A percentile compares a stretch with the other conserved stretches of the same genome.
These are phyloP conservation scores for Semaprochilodus insignis DNA, from an alignment of 2,797 vertebrate species.

Conservation along the genomic window DNA sequence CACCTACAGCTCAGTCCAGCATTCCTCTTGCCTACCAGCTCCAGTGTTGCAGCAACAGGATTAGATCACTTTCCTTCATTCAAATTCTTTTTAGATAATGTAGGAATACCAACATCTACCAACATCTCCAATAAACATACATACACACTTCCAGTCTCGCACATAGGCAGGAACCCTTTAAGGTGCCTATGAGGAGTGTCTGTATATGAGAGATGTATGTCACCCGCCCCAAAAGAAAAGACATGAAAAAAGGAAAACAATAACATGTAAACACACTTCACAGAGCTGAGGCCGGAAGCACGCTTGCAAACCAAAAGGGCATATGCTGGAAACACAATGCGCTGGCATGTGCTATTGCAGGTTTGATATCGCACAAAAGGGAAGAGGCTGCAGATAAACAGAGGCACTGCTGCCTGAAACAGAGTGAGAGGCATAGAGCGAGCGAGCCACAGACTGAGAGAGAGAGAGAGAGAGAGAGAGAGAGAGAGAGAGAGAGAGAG, in stretches of 20 bases:
- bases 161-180: conserved; percentile 4
- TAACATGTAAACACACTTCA: not conserved
- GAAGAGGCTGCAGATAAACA: conserved; percentile 54
- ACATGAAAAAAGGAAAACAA: not conserved
- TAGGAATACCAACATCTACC: too few relatives aligned
- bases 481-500: conserved; percentile 72
- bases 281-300: not conserved
- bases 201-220: too few relatives aligned
- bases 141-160: not conserved
- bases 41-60: too few relatives aligned
- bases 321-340: conserved; percentile 43
- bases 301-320: conserved; percentile 39
- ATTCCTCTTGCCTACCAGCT: too few relatives aligned
- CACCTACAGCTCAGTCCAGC: too few relatives aligned
- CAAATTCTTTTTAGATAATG: too few relatives aligned
- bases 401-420: conserved; percentile 51
- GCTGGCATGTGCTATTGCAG: conserved; percentile 40
- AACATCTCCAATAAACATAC: not conserved
- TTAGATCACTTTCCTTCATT: too few relatives aligned
- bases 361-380: conserved; percentile 53
- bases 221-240: too few relatives aligned
- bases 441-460: conserved; percentile 62
- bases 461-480: conserved; percentile 67
- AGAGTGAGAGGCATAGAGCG: conserved; percentile 65
- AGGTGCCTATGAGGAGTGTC: too few relatives aligned